phyloP scores from a whole-genome alignment of 1,140 invertebrate genomes.

The Cyphomyrmex costatus region DNA sequence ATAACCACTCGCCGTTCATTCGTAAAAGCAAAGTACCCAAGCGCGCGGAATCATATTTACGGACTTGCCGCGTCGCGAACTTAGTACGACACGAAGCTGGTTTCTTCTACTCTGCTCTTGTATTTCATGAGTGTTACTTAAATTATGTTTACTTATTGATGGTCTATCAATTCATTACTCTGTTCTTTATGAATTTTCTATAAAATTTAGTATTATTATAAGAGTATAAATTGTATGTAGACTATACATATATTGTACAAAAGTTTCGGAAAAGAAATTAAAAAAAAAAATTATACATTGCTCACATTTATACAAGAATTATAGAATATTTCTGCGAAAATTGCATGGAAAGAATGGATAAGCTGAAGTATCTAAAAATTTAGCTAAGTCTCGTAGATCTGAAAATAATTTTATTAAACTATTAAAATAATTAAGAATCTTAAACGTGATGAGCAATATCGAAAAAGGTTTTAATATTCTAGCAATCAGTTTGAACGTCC shows the following conservation, averaged over 20 bases:
- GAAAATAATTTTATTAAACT: no score
- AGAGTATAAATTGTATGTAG: no score
- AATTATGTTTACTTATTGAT: conserved; percentile 53
- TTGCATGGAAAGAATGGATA: neutral
- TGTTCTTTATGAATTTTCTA: neutral
- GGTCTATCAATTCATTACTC: neutral
- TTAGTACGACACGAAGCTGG: conserved; percentile 5
- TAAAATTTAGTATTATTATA: conserved; percentile 9
- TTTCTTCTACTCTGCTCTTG: conserved; percentile 20
- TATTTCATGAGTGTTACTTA: conserved; percentile 33
- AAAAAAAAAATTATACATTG: neutral
- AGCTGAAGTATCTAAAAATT: no score
- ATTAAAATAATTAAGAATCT: no score
- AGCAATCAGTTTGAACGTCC: no score
- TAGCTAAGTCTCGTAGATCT: no score
- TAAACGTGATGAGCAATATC: no score
- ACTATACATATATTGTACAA: no score
- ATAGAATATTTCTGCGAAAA: neutral
- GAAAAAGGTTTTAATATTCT: no score
- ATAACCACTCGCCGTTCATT: conserved; percentile 48
- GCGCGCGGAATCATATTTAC: conserved; percentile 59
- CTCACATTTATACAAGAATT: neutral
- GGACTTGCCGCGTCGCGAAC: conserved; percentile 42
- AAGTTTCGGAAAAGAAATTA: neutral
- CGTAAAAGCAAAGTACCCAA: conserved; percentile 62